A percentile compares a stretch with the other conserved stretches of the same genome.
Conservation (phyloP, 1,140 invertebrate species). For the Mylabris phalerata region DNA sequence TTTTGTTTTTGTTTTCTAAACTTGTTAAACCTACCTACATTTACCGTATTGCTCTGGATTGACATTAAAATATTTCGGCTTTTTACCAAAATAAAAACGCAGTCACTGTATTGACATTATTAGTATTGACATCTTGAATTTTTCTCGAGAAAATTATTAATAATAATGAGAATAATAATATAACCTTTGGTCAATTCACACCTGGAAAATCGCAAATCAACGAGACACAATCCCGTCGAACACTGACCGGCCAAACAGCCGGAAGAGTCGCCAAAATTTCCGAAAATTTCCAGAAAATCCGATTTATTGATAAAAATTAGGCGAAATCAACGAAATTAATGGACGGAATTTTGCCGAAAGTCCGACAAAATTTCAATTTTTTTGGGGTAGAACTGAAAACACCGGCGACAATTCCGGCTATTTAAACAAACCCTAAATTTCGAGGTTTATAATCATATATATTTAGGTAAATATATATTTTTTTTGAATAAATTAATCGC, state of each 20-base stretch:
- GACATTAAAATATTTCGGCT: constrained; percentile 39
- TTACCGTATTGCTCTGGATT: constrained; percentile 44
- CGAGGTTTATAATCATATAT: too few relatives aligned
- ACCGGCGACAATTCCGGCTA: neutral
- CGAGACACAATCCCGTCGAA: neutral
- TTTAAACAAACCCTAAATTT: too few relatives aligned
- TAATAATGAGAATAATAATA: neutral
- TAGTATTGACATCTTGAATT: constrained; percentile 39
- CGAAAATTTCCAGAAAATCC: neutral
- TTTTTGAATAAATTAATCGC: constrained; percentile 24
- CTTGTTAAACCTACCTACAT: constrained; percentile 35
- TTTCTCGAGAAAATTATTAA: too few relatives aligned
- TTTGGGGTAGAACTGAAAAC: neutral
- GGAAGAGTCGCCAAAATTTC: neutral
- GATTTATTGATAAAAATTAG: neutral
- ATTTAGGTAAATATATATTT: neutral
- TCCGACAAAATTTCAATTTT: neutral
- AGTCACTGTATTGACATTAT: constrained; percentile 41
- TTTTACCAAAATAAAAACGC: constrained; percentile 25
- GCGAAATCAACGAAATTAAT: neutral
- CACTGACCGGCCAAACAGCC: neutral
- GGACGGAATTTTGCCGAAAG: neutral
- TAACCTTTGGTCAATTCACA: constrained; percentile 41
- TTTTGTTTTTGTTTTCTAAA: neutral
- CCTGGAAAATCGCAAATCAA: constrained; percentile 1